Base-by-base conservation (phyloP, 2,797 vertebrate species). In the Okamejei kenojei region DNA sequence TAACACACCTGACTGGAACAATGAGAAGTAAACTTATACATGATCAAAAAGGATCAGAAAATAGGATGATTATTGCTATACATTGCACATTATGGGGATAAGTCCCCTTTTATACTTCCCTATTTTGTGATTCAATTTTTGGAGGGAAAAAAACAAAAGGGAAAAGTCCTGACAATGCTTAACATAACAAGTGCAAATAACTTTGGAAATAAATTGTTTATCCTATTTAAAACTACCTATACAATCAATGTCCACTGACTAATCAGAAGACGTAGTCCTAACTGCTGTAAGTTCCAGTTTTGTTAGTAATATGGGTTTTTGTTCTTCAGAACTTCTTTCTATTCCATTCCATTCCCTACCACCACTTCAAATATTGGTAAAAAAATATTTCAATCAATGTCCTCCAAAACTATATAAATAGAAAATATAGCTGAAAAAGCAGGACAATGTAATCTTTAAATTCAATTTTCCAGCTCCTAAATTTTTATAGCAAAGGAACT, bases 391-490 rank as follows among this genome's bases (percentile, higher is more conserved):
- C 10, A 82, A 58, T 19, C n/a, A 26, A 7, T 88, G 29, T 35
- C 6, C 32, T 88, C 13, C 15, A 65, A 65, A 32, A 0, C 68
- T 2, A 65, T 17, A 10, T 79, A 7, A 17, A 35, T 79, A 19
- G 61, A 88, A 68, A 21, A 21, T 65, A 7, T 7, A 7, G 10
- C 10, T 84, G 45, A 61, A n/a, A 29, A 32, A 88, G 15, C 6
- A 65, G 61, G 15, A 68, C 7, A 8, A 32, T 10, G 13, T 88
- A 8, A 88, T 68, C 61, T 88, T 65, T 65, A 32, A 63, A 21
- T 32, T 88, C 61, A 88, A 88, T 88, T 68, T 88, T 88, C n/a
- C n/a, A 88, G 61, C 32, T 68, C 61, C n/a, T 68, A 68, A 68
- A 21, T 35, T 88, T 88, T 88, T 88, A 35, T 4, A 68, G 17